Evolutionary conservation across 2,113 vertebrate species (phyloP).

Genomic region (Platanista minor): DNA sequence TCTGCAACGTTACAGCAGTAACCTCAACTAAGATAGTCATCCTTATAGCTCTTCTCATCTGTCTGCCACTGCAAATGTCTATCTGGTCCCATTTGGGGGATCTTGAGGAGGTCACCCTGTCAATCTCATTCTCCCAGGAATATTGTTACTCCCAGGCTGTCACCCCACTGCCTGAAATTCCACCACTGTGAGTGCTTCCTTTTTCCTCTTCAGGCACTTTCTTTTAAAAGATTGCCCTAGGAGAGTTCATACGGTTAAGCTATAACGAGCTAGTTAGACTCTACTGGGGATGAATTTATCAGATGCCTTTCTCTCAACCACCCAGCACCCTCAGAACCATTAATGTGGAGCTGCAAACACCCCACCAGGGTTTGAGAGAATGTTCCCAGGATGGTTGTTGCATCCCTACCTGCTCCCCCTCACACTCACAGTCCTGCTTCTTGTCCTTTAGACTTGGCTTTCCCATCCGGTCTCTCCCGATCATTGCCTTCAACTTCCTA

Average conservation of each 20-base stretch:
- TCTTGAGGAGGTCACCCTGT: neutral
- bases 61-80: neutral
- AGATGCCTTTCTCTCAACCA: neutral
- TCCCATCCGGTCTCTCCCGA: neutral
- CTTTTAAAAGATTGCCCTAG: neutral
- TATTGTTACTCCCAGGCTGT: neutral
- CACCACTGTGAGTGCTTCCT: neutral
- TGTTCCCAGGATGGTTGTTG: neutral
- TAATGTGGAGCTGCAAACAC: neutral
- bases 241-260: neutral
- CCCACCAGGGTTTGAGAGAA: neutral
- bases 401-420: too few species aligned
- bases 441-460: neutral
- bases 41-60: neutral
- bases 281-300: neutral
- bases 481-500: neutral
- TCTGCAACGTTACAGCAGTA: neutral
- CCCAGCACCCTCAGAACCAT: neutral
- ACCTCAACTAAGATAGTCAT: neutral
- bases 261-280: neutral
- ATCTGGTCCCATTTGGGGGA: neutral
- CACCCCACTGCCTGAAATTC: neutral
- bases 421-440: neutral
- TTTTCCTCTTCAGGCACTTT: neutral
- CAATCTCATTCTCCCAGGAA: neutral